Evolutionary conservation across 2,888 invertebrate species (phyloP), one percentile per base, ranked within the genome.

Genomic region (Andrena chrysosceles): DNA sequence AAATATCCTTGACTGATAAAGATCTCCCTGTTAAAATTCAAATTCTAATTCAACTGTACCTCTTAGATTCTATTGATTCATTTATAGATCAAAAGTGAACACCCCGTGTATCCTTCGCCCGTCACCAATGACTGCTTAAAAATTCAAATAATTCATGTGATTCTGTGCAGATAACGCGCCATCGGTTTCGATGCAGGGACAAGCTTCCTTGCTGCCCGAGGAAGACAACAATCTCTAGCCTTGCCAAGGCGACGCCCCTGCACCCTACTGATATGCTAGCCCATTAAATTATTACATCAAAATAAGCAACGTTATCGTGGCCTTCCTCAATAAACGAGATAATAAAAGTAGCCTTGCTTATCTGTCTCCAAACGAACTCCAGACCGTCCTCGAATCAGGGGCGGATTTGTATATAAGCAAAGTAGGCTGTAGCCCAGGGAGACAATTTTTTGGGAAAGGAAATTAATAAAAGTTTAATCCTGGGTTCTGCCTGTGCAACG

Each of bases 401-500:
- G 16, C 42, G 42, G 5, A 16, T 42, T 42, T 42, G 16, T 16
- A 42, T 4, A 42, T 42, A 42, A 16, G 13, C 16, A 5, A 42
- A 42, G 16, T 42, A 42, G 16, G 16, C 42, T 42, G 42, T 5
- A 42, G 42, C 16, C 42, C 42, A 5, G 42, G 16, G 42, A 13
- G 42, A 16, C 42, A 42, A 16, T 16, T 42, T 42, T 42, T 16
- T 42, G 1, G 5, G 13, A 16, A 42, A 42, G 16, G 16, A 42
- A 16, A n/a, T n/a, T n/a, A n/a, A n/a, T n/a, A n/a, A n/a, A n/a
- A n/a, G n/a, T n/a, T n/a, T n/a, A n/a, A n/a, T n/a, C n/a, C n/a
- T n/a, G 90, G 94, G 26, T 49, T 69, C 0, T 95, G 95, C 78
- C 84, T 87, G 1, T 94, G 94, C 67, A 93, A 94, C 79, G 83